Evolutionary conservation across 2,888 invertebrate genomes (phyloP).

Genomic region (Apamea anceps): DNA sequence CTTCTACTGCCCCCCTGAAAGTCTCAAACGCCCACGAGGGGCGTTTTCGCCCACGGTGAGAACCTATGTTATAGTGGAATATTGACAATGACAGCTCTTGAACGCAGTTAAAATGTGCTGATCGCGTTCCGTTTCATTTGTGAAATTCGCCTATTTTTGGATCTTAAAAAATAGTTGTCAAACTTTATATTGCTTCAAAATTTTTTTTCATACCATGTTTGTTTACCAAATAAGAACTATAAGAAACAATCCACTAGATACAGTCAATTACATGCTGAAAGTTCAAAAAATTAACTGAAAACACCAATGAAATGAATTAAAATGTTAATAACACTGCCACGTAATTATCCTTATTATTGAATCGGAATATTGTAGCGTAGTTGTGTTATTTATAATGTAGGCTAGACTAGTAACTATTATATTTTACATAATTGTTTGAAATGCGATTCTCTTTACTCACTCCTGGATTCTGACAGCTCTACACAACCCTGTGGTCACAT

Average conservation of each 20-base stretch:
- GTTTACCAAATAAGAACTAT: slow-evolving; percentile 16
- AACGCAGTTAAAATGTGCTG: neutral
- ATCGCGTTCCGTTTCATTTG: neutral
- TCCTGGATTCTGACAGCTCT: slow-evolving; percentile 4
- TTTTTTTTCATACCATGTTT: neutral
- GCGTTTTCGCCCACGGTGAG: no score
- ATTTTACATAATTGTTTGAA: slow-evolving; percentile 52
- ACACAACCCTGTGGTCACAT: neutral
- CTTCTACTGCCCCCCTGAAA: neutral
- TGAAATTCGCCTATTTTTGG: no score
- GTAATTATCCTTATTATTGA: slow-evolving; percentile 60
- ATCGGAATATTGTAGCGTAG: slow-evolving; percentile 61
- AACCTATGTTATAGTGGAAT: no score
- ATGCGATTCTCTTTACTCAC: slow-evolving; percentile 61
- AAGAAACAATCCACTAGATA: slow-evolving; percentile 7
- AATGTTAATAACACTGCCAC: slow-evolving; percentile 65
- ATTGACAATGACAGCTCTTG: neutral
- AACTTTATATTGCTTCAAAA: no score
- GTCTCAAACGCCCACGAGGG: neutral
- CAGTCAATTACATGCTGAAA: slow-evolving; percentile 65
- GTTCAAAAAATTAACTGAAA: slow-evolving; percentile 58
- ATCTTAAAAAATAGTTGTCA: neutral
- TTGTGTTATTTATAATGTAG: slow-evolving; percentile 69
- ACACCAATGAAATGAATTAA: slow-evolving; percentile 62
- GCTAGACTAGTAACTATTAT: slow-evolving; percentile 69